Evolutionary conservation across 2,888 invertebrate species (phyloP), one percentile per base, ranked within the genome.

Genomic region (Rutpela maculata): DNA sequence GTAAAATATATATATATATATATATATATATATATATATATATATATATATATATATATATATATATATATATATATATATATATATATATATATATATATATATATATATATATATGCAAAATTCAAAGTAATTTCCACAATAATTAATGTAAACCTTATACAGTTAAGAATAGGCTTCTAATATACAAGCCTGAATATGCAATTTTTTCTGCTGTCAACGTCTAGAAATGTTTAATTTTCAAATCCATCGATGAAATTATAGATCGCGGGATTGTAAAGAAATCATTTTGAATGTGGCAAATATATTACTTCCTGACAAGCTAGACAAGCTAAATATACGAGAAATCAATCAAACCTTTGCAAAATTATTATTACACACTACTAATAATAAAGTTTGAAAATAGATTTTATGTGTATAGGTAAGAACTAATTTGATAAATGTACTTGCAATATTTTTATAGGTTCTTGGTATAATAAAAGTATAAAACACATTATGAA

Each of bases 301-400:
- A n/a, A 50, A 50, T 50, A n/a, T 50, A 50, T 50, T 50, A n/a
- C 50, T n/a, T 50, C n/a, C 50, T 50, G 15, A 50, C 50, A 50
- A 50, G 50, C 6, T n/a, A n/a, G 15, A 50, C 50, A 50, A 50
- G 50, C 6, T n/a, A n/a, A 3, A 50, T 50, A 50, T 15, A 50
- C 50, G 50, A 17, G n/a, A 15, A 6, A 50, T 50, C 50, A 50
- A 50, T 50, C 50, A 50, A 50, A n/a, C n/a, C 50, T n/a, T 15
- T n/a, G n/a, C 6, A 50, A 50, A 50, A 50, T 50, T 50, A 50
- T 50, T 50, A n/a, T n/a, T 50, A 50, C 50, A n/a, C 5, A 4
- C 50, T 35, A 35, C 22, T 50, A 50, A 50, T 15, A 50, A 50
- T 50, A 50, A 50, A n/a, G 50, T 15, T 15, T 50, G 6, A 50